Percentiles rank a stretch among this genome's conserved stretches.
These are phyloP conservation scores for Phrynocephalus vlangalii DNA, from an alignment of 2,797 vertebrate genomes.

Conservation along the genomic window DNA sequence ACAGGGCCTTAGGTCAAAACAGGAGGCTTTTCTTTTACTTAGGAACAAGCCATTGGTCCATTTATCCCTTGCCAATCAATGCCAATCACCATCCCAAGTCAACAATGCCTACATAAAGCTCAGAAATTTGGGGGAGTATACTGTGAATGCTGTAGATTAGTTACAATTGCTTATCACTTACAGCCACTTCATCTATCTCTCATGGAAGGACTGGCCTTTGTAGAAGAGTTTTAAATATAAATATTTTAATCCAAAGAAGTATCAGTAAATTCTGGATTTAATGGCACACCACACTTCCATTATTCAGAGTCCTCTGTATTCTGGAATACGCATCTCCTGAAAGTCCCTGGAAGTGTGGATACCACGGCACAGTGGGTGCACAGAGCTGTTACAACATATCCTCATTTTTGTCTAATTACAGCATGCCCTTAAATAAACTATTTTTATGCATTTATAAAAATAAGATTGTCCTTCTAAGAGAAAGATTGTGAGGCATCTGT, in stretches of 20 bases:
- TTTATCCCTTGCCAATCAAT: slow-evolving; percentile 25
- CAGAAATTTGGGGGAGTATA: neutral
- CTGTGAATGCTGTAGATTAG: neutral
- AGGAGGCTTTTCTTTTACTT: neutral
- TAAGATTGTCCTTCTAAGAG: slow-evolving; percentile 47
- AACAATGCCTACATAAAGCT: neutral
- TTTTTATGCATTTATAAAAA: slow-evolving; percentile 73
- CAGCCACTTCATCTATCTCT: neutral
- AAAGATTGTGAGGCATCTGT: slow-evolving; percentile 56
- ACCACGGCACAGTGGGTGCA: neutral
- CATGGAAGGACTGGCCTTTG: slow-evolving; percentile 16
- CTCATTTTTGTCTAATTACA: neutral
- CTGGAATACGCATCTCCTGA: neutral
- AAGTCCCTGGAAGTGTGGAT: neutral
- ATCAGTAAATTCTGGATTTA: slow-evolving; percentile 7
- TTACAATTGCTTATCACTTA: neutral
- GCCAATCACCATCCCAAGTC: slow-evolving; percentile 6
- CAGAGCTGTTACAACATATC: neutral
- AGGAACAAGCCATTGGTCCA: slow-evolving; percentile 25
- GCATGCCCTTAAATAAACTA: slow-evolving; percentile 50
- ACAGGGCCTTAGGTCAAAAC: neutral
- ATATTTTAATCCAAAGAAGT: slow-evolving; percentile 25
- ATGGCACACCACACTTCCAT: slow-evolving; percentile 31
- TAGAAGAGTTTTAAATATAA: slow-evolving; percentile 20
- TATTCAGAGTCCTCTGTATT: slow-evolving; percentile 17